Conservation (phyloP, 2,888 invertebrate genomes). For the Brenthis daphne region DNA sequence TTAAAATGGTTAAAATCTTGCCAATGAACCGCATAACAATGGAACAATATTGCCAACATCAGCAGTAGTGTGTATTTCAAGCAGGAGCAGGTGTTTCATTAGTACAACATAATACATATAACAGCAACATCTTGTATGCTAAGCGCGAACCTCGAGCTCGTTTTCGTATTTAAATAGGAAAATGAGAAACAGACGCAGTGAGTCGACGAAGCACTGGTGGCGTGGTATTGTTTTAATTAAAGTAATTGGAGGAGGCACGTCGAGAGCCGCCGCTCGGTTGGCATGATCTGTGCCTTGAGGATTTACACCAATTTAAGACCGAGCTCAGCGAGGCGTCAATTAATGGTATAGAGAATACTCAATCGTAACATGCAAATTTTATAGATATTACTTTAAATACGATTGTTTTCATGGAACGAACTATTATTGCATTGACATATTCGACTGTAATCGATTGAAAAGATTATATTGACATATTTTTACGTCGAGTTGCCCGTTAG, state of each 20-base stretch:
- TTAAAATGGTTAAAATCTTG: not conserved
- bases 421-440: constrained; percentile 26
- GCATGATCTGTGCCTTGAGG: constrained; percentile 80
- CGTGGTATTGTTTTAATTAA: constrained; percentile 82
- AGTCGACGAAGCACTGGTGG: constrained; percentile 77
- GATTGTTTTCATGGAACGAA: constrained; percentile 30
- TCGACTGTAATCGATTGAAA: constrained; percentile 13
- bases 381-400: constrained; percentile 30
- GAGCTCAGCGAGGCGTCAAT: constrained; percentile 72
- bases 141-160: constrained; percentile 73
- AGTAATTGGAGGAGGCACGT: constrained; percentile 81
- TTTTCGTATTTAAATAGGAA: constrained; percentile 82
- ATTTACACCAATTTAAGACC: constrained; percentile 79
- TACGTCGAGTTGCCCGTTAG: constrained; percentile 12
- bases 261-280: constrained; percentile 73
- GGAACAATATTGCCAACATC: too few relatives aligned
- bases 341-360: constrained; percentile 64
- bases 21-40: not conserved
- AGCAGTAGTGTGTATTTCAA: not conserved
- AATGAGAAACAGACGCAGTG: constrained; percentile 80
- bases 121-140: constrained; percentile 76
- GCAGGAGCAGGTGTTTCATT: not conserved
- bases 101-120: constrained; percentile 45
- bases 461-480: constrained; percentile 28
- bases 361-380: constrained; percentile 51